Evolutionary conservation across 2,888 invertebrate species (phyloP).

Genomic region (Galeruca laticollis): DNA sequence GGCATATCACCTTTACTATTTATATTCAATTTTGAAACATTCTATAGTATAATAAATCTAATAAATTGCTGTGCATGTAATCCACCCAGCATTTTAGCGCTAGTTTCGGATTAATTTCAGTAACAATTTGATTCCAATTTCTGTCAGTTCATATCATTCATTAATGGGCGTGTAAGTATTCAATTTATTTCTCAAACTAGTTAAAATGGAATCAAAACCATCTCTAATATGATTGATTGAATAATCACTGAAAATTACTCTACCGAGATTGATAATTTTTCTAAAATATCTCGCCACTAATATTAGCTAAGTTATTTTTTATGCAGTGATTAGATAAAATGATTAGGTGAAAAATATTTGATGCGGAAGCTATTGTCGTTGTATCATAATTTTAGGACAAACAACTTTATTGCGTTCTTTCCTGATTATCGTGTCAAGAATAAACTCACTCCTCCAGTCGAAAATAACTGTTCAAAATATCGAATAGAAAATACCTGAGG

Average conservation of each 20-base stretch:
- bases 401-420: too few species aligned
- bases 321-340: too few species aligned
- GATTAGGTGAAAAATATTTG: too few species aligned
- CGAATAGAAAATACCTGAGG: too few species aligned
- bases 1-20: constrained; percentile 31
- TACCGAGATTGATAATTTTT: too few species aligned
- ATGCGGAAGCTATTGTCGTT: too few species aligned
- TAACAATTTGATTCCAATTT: constrained; percentile 18
- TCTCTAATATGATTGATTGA: not conserved
- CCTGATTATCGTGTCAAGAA: too few species aligned
- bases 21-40: constrained; percentile 27
- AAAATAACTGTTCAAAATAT: too few species aligned
- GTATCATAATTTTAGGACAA: too few species aligned
- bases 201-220: not conserved
- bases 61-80: constrained; percentile 11
- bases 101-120: constrained; percentile 17
- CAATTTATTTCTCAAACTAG: not conserved
- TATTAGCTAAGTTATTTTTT: too few species aligned
- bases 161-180: not conserved
- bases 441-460: too few species aligned
- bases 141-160: constrained; percentile 7
- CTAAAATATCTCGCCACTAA: too few species aligned
- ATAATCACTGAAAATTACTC: not conserved
- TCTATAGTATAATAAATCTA: not conserved
- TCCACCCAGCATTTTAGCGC: constrained; percentile 9